Evolutionary conservation across 2,888 invertebrate species (phyloP).

Genomic region (Parnassius smintheus): DNA sequence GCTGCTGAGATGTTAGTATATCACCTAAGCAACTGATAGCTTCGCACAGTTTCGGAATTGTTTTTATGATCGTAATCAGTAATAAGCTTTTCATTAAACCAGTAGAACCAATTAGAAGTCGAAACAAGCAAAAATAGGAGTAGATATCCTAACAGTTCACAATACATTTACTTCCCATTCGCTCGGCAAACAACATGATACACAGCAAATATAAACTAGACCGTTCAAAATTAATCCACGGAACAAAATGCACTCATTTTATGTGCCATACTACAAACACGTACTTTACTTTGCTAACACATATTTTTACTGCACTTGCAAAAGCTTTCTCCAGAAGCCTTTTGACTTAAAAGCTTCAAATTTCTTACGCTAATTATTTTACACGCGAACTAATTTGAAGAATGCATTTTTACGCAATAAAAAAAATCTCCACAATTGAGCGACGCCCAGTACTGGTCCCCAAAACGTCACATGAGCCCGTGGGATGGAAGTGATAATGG

Average conservation of each 20-base stretch:
- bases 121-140: too few species aligned
- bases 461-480: constrained; percentile 69
- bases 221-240: background rate
- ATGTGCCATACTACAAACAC: background rate
- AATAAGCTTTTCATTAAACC: too few species aligned
- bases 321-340: constrained; percentile 16
- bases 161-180: too few species aligned
- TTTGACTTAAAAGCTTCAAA: constrained; percentile 20
- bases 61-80: too few species aligned
- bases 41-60: too few species aligned
- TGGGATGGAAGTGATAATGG: constrained; percentile 68
- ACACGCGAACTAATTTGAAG: constrained; percentile 57
- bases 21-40: too few species aligned
- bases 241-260: background rate
- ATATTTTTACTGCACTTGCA: constrained; percentile 1
- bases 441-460: constrained; percentile 67
- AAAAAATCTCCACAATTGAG: constrained; percentile 54
- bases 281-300: background rate
- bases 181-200: too few species aligned
- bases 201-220: too few species aligned
- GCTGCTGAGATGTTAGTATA: too few species aligned
- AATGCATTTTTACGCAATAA: constrained; percentile 52
- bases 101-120: too few species aligned
- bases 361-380: constrained; percentile 35
- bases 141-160: too few species aligned